Base-by-base conservation (phyloP, 2,888 invertebrate genomes). In the Dryobota labecula region DNA sequence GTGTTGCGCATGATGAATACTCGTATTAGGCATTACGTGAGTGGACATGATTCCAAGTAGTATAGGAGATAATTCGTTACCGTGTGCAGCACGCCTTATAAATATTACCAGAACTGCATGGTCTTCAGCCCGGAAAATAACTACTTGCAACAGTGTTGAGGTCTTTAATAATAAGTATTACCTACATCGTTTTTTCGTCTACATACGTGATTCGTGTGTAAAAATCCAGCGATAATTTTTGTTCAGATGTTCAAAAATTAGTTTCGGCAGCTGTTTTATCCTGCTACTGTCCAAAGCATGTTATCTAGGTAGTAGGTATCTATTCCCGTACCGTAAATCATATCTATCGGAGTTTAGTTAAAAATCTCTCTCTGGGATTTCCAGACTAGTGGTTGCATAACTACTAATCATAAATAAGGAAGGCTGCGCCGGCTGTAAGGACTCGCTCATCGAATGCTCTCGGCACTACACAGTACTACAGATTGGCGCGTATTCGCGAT, bases 291-390 rank as follows among this genome's bases (percentile, higher is more conserved):
- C 5, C 8, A 1, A 20, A 27, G 43, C 45, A 38, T 49, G 30
- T 20, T 9, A 43, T 43, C 9, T 33, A 62, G 36, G 27, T 54
- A 15, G 20, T 30, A 30, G 51, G 53, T 30, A 9, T 5, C 7
- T 53, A 27, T 53, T 56, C 24, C n/a, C n/a, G n/a, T 27, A 58
- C 53, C 20, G 51, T 24, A 47, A 30, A 66, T n/a, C 45, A 20
- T 74, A 65, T 56, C 36, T 43, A 54, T 62, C 20, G 47, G 33
- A 24, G 38, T 61, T 51, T 38, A 36, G 67, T 73, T 49, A 45
- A 80, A 80, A 66, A 69, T 36, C 27, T 84, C 45, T 66, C 36
- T 8, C 6, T 74, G 80, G 80, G 69, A 69, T 75, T 80, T 69
- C 80, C 80, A 75, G 51, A 51, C 3, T 24, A 47, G 56, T 61